Percentiles rank a stretch among this genome's conserved stretches.
Conservation (phyloP, 2,888 invertebrate species). For the Gymnocheta viridis region DNA sequence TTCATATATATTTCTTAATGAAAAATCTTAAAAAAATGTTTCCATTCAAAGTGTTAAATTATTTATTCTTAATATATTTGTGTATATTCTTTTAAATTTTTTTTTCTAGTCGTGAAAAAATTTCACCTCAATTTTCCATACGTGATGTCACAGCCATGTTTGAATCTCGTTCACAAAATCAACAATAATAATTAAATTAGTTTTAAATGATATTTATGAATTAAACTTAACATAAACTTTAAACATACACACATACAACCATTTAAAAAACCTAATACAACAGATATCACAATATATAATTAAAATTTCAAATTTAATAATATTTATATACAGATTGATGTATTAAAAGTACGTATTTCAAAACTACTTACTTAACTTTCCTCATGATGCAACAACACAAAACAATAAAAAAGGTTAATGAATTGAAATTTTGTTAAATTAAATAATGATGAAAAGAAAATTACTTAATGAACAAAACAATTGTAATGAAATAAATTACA, state of each 20-base stretch:
- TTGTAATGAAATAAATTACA: constrained; percentile 10
- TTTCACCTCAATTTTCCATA: constrained; percentile 88
- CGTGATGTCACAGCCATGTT: constrained; percentile 92
- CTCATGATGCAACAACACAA: constrained; percentile 55
- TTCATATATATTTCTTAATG: too few relatives aligned
- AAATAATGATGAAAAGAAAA: neutral
- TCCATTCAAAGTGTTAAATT: too few relatives aligned
- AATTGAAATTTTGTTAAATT: constrained; percentile 36
- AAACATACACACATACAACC: neutral
- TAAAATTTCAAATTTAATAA: constrained; percentile 22
- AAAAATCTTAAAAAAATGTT: too few relatives aligned
- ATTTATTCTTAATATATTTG: neutral
- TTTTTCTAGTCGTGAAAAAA: constrained; percentile 85
- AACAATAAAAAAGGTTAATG: constrained; percentile 42
- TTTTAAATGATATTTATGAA: constrained; percentile 61
- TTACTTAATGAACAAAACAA: constrained; percentile 4
- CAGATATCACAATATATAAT: constrained; percentile 42
- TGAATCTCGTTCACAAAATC: constrained; percentile 86
- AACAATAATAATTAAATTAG: constrained; percentile 74
- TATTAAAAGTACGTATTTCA: constrained; percentile 5
- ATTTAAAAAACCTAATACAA: constrained; percentile 8
- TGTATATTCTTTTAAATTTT: neutral
- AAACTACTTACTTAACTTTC: constrained; percentile 48
- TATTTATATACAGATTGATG: constrained; percentile 5
- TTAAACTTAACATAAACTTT: constrained; percentile 6